phyloP scores from a whole-genome alignment of 2,888 invertebrate genomes.

The Mactromeris polynyma region DNA sequence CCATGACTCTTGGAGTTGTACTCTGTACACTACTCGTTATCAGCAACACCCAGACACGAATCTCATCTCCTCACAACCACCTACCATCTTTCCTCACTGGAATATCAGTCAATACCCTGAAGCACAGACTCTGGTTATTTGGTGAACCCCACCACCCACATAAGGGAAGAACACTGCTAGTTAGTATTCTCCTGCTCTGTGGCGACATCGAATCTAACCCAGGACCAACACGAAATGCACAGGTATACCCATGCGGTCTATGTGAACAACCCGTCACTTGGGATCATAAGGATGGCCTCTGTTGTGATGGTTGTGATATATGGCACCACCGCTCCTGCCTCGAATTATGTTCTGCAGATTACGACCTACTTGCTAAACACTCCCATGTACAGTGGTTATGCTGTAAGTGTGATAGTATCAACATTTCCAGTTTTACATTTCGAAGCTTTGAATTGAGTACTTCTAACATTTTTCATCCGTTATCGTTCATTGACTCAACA shows the following conservation, averaged over 20 bases:
- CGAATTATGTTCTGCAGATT: slow-evolving; percentile 27
- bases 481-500: slow-evolving; percentile 4
- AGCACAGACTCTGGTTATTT: too few relatives aligned
- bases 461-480: neutral
- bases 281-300: neutral
- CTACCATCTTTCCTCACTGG: too few relatives aligned
- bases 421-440: slow-evolving; percentile 21
- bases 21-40: too few relatives aligned
- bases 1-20: too few relatives aligned
- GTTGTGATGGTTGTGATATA: slow-evolving; percentile 24
- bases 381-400: slow-evolving; percentile 22
- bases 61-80: too few relatives aligned
- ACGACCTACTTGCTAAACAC: neutral
- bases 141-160: too few relatives aligned
- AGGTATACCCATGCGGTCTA: slow-evolving; percentile 37
- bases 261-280: slow-evolving; percentile 38
- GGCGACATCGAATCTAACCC: slow-evolving; percentile 38
- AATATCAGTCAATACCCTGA: too few relatives aligned
- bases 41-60: too few relatives aligned
- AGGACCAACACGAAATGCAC: slow-evolving; percentile 19
- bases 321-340: slow-evolving; percentile 29
- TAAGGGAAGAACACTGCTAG: neutral
- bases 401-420: slow-evolving; percentile 26
- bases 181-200: slow-evolving; percentile 89
- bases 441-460: slow-evolving; percentile 23